Evolutionary conservation across 2,888 invertebrate species (phyloP).

Genomic region (Drosophila birchii): DNA sequence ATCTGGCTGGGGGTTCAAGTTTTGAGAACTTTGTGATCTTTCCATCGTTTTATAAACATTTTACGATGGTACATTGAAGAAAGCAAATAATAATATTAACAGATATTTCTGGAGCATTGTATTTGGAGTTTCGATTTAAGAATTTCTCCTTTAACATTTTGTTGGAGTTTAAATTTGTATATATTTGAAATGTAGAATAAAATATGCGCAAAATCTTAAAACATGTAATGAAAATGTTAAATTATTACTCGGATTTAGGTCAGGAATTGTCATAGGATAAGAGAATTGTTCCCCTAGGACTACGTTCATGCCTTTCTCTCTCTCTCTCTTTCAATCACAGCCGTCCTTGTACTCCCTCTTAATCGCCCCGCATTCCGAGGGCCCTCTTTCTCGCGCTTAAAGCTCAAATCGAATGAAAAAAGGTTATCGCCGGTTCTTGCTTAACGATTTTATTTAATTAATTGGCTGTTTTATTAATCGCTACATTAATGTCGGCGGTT

Average conservation of each 20-base stretch:
- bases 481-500: conserved; percentile 18
- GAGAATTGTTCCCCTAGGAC: not conserved
- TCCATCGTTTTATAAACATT: not conserved
- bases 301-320: conserved; percentile 1
- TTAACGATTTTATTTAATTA: conserved; percentile 64
- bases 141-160: not conserved
- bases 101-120: not conserved
- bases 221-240: not conserved
- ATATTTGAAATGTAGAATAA: not conserved
- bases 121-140: not conserved
- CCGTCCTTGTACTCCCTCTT: not conserved
- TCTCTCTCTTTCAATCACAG: not conserved
- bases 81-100: too few species aligned
- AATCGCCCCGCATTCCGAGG: not conserved
- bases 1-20: not conserved
- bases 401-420: conserved; percentile 28
- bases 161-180: not conserved
- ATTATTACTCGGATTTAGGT: not conserved
- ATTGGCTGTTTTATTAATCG: conserved; percentile 58
- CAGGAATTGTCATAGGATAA: not conserved
- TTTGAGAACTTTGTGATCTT: not conserved
- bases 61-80: not conserved
- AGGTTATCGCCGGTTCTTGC: conserved; percentile 60
- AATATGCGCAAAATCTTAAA: not conserved
- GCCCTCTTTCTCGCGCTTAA: conserved; percentile 45